Percentiles rank a stretch among this genome's conserved stretches.
Evolutionary conservation across 2,797 vertebrate species (phyloP).

Genomic region (Tolypeutes matacus): DNA sequence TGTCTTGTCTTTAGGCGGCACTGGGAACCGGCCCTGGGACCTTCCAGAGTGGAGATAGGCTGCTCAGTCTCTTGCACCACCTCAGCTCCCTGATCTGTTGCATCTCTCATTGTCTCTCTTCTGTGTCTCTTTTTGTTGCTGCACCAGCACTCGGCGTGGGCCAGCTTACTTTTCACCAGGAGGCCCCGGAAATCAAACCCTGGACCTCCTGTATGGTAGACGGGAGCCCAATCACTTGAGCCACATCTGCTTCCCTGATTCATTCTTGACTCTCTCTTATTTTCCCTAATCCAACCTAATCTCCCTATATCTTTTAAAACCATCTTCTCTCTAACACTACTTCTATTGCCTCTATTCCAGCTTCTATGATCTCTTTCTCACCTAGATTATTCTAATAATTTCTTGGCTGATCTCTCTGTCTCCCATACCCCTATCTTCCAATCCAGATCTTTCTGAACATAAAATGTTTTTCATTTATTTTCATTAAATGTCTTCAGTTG

Average conservation of each 20-base stretch:
- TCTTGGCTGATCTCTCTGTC: constrained; percentile 22
- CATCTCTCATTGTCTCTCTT: too few species aligned
- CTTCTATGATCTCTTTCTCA: background rate
- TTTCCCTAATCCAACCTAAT: background rate
- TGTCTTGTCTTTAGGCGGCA: too few species aligned
- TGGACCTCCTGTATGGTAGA: too few species aligned
- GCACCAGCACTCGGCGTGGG: too few species aligned
- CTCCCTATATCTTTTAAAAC: background rate
- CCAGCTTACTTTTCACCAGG: too few species aligned
- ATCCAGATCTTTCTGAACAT: constrained; percentile 35
- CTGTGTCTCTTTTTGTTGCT: too few species aligned
- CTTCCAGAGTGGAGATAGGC: too few species aligned
- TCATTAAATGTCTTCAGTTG: background rate
- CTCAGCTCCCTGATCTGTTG: too few species aligned
- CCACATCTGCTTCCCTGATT: background rate
- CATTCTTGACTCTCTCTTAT: constrained; percentile 17
- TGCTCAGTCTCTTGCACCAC: too few species aligned
- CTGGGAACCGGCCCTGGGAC: too few species aligned
- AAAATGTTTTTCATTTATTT: background rate
- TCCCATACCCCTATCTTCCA: background rate
- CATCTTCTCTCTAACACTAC: background rate
- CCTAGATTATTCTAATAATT: background rate
- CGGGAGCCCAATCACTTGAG: too few species aligned
- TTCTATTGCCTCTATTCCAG: constrained; percentile 35
- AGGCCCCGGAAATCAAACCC: too few species aligned